A percentile compares a stretch with the other conserved stretches of the same genome.
phyloP scores from a whole-genome alignment of 2,797 vertebrate genomes.

The Darevskia nairensis region DNA sequence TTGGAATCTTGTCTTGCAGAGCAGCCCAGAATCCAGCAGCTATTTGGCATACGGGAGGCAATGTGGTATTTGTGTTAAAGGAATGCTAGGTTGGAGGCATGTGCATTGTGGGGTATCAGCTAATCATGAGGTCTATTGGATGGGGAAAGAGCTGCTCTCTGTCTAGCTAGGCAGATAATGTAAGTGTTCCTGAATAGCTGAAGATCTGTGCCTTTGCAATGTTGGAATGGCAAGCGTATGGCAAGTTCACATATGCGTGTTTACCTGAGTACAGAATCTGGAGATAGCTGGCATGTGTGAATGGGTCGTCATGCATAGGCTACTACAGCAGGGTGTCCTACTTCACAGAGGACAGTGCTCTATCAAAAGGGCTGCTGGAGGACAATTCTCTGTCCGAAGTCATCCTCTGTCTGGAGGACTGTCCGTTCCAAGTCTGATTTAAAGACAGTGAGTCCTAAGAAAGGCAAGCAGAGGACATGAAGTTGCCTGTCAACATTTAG shows the following conservation, averaged over 20 bases:
- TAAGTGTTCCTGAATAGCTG: not conserved
- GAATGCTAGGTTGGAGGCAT: rapidly evolving
- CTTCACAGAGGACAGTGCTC: not conserved
- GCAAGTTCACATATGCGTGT: not conserved
- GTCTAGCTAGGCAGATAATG: not conserved
- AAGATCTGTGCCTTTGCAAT: not conserved
- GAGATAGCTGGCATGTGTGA: not conserved
- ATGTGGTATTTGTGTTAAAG: not conserved
- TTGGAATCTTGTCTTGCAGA: conserved; percentile 12
- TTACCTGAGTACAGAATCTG: not conserved
- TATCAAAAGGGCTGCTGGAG: not conserved
- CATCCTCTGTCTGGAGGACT: not conserved
- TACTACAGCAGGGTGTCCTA: not conserved
- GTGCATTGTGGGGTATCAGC: rapidly evolving
- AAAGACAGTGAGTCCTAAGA: not conserved
- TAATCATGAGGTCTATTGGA: not conserved
- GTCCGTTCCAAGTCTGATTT: not conserved
- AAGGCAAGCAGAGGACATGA: not conserved
- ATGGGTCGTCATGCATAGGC: no score
- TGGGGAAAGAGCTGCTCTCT: not conserved
- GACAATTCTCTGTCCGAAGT: no score
- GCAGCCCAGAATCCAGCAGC: rapidly evolving
- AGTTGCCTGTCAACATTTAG: not conserved
- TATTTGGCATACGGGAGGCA: not conserved
- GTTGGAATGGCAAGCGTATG: not conserved